Conservation (phyloP, 2,797 vertebrate species). For the Staurois parvus region DNA sequence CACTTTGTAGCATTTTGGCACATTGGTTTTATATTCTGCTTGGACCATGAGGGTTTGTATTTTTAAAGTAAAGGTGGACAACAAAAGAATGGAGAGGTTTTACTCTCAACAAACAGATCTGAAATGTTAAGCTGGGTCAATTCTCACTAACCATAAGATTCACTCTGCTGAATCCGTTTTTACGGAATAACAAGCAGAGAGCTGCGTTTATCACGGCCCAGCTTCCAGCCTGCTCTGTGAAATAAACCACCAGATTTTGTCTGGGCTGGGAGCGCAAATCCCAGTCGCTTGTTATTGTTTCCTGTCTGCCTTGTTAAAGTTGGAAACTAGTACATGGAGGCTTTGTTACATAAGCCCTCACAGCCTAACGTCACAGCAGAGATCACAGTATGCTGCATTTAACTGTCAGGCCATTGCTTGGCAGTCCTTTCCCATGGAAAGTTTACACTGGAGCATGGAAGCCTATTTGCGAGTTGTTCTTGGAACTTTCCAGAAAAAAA, state of each 20-base stretch:
- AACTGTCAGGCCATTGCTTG: constrained; percentile 34
- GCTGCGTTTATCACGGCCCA: constrained; percentile 14
- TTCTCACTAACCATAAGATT: constrained; percentile 27
- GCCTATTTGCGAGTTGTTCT: background rate
- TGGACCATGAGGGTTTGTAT: background rate
- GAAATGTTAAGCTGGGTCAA: constrained; percentile 49
- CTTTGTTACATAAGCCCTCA: constrained; percentile 33
- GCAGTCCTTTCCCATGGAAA: constrained; percentile 15
- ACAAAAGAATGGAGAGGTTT: constrained; percentile 13
- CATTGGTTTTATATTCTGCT: background rate
- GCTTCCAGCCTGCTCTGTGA: constrained; percentile 34
- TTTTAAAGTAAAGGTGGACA: constrained; percentile 4
- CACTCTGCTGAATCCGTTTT: constrained; percentile 44
- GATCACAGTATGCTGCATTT: constrained; percentile 11
- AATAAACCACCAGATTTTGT: constrained; percentile 52
- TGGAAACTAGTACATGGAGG: constrained; percentile 28
- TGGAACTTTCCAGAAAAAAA: constrained; percentile 29
- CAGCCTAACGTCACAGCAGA: constrained; percentile 13
- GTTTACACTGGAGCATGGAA: constrained; percentile 9
- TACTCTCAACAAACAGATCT: constrained; percentile 8
- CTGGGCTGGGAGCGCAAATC: constrained; percentile 38
- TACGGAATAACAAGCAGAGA: constrained; percentile 49
- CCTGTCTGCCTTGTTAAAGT: constrained; percentile 20
- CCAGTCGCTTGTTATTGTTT: constrained; percentile 55
- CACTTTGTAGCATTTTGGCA: background rate